A percentile compares a stretch with the other conserved stretches of the same genome.
Evolutionary conservation across 2,888 invertebrate species (phyloP).

Genomic region (Phytoseiulus persimilis): DNA sequence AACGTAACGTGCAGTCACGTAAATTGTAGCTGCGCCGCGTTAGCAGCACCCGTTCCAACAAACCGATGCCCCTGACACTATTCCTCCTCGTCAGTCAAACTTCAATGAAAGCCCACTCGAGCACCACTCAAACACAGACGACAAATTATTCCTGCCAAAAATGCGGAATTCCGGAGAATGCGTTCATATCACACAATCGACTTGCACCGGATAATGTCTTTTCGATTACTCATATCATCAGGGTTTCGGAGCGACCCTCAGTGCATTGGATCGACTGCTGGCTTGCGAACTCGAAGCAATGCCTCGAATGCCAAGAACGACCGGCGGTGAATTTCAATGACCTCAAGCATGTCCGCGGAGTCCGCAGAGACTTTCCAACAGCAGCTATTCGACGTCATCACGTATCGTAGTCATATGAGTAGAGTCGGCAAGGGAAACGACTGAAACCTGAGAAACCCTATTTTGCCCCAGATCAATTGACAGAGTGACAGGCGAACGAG

Average conservation of each 20-base stretch:
- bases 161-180: neutral
- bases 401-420: neutral
- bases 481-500: neutral
- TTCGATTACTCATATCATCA: neutral
- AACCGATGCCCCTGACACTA: neutral
- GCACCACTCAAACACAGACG: neutral
- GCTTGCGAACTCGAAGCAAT: no score
- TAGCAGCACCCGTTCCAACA: neutral
- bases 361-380: neutral
- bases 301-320: neutral
- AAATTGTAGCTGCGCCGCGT: neutral
- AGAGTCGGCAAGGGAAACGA: neutral
- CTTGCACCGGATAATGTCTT: neutral
- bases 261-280: neutral
- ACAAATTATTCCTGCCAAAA: neutral
- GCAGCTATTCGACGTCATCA: neutral
- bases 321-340: no score
- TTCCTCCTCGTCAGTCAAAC: neutral
- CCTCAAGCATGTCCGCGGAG: neutral
- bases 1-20: neutral
- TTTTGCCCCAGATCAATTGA: neutral
- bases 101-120: neutral
- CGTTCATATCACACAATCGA: neutral
- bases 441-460: neutral
- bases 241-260: neutral